Conservation (phyloP, 30 jellyfish, hydroid and myxozoan species). For the Cassiopea andromeda region DNA sequence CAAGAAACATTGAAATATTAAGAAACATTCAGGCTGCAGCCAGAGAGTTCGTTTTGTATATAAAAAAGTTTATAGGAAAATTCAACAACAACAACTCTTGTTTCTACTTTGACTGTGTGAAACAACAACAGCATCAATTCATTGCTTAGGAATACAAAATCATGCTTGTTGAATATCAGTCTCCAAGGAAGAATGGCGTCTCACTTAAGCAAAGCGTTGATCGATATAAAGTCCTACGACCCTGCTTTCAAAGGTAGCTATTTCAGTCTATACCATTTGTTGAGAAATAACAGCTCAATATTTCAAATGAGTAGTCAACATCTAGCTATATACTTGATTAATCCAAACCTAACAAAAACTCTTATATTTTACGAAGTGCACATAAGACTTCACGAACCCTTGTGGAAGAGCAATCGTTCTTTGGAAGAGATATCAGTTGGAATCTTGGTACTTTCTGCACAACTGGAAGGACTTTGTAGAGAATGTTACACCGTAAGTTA, state of each 20-base stretch:
- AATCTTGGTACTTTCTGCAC: constrained; percentile 65
- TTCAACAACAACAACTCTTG: background rate
- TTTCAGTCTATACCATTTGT: background rate
- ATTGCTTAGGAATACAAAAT: background rate
- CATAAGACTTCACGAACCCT: constrained; percentile 74
- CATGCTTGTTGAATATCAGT: background rate
- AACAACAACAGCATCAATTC: constrained; percentile 25
- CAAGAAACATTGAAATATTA: too few relatives aligned
- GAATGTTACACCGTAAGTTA: constrained; percentile 69
- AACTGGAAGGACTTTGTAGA: constrained; percentile 72
- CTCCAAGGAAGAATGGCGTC: constrained; percentile 20
- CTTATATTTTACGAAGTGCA: constrained; percentile 44
- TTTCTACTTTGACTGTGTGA: background rate
- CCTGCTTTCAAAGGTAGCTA: constrained; percentile 51
- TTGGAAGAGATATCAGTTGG: constrained; percentile 73
- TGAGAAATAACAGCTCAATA: too few relatives aligned
- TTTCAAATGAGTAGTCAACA: too few relatives aligned
- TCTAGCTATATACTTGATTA: background rate
- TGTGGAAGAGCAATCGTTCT: constrained; percentile 63
- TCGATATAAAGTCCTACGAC: constrained; percentile 43
- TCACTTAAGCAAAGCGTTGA: constrained; percentile 36
- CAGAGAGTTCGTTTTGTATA: too few relatives aligned
- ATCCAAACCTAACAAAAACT: background rate
- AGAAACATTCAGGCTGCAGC: too few relatives aligned
- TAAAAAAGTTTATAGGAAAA: too few relatives aligned